These are phyloP conservation scores for Eilema sororculum DNA, from an alignment of 2,888 invertebrate genomes.

Conservation along the genomic window DNA sequence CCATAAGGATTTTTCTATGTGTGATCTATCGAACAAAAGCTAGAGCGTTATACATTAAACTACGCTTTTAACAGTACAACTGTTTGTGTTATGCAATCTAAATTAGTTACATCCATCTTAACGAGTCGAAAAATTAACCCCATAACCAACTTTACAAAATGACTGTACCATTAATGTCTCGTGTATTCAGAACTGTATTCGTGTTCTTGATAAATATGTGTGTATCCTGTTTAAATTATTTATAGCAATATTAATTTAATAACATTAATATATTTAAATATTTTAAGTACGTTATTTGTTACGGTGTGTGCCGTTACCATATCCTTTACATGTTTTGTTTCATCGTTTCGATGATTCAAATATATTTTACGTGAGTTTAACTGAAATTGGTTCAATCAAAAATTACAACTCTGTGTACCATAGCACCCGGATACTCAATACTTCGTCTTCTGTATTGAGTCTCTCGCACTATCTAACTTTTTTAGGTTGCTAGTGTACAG, in stretches of 20 bases:
- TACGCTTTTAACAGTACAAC: neutral
- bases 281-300: neutral
- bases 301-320: too few relatives aligned
- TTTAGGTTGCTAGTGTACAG: too few relatives aligned
- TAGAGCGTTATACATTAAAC: neutral
- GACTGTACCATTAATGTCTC: neutral
- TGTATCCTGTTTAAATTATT: conserved; percentile 5
- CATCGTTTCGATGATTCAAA: too few relatives aligned
- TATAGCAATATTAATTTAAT: neutral
- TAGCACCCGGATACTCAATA: too few relatives aligned
- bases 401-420: too few relatives aligned
- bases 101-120: neutral
- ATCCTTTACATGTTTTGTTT: too few relatives aligned
- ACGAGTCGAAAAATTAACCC: conserved; percentile 1
- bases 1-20: neutral
- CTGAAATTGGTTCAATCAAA: too few relatives aligned
- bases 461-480: too few relatives aligned
- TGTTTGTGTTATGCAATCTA: neutral
- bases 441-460: too few relatives aligned
- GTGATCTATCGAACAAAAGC: neutral
- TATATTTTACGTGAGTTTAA: too few relatives aligned
- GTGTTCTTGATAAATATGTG: neutral
- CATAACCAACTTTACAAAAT: neutral
- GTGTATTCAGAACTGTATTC: neutral
- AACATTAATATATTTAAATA: neutral